A percentile compares a stretch with the other conserved stretches of the same genome.
Conservation (phyloP, 2,888 invertebrate species). For the Rhogogaster chlorosoma region DNA sequence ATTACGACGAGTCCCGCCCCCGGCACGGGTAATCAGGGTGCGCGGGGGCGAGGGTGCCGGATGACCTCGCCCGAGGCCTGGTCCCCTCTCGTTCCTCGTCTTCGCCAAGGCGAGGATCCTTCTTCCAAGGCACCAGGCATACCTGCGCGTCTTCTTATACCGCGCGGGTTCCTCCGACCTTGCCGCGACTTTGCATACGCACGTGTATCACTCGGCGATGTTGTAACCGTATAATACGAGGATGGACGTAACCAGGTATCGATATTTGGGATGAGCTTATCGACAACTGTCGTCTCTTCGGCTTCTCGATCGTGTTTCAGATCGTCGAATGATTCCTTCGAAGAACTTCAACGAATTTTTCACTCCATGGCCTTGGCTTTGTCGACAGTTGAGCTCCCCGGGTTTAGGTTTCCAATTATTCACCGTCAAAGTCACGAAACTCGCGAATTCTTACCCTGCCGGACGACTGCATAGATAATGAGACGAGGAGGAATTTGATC, state of each 20-base stretch:
- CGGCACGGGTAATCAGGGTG: constrained; percentile 76
- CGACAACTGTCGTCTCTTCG: too few species aligned
- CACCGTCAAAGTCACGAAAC: constrained; percentile 59
- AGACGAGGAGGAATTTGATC: constrained; percentile 24
- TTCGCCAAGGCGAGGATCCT: constrained; percentile 42
- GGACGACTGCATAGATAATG: constrained; percentile 45
- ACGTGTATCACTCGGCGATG: neutral
- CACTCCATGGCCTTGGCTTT: neutral
- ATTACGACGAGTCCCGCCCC: constrained; percentile 76
- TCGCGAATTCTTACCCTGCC: constrained; percentile 57
- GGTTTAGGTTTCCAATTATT: constrained; percentile 59
- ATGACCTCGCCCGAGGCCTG: constrained; percentile 77
- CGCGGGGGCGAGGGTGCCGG: constrained; percentile 72
- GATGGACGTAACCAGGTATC: neutral
- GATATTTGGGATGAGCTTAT: neutral
- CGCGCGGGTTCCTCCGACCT: constrained; percentile 22
- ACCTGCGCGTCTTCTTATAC: constrained; percentile 33
- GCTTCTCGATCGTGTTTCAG: neutral
- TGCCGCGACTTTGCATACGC: constrained; percentile 48
- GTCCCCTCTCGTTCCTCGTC: constrained; percentile 57
- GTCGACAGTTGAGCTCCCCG: constrained; percentile 30
- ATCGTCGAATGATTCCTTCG: neutral
- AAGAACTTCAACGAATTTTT: neutral
- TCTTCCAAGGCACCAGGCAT: constrained; percentile 29
- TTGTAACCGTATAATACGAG: neutral